Conservation (phyloP, 2,888 invertebrate genomes). For the Trichogramma evanescens region DNA sequence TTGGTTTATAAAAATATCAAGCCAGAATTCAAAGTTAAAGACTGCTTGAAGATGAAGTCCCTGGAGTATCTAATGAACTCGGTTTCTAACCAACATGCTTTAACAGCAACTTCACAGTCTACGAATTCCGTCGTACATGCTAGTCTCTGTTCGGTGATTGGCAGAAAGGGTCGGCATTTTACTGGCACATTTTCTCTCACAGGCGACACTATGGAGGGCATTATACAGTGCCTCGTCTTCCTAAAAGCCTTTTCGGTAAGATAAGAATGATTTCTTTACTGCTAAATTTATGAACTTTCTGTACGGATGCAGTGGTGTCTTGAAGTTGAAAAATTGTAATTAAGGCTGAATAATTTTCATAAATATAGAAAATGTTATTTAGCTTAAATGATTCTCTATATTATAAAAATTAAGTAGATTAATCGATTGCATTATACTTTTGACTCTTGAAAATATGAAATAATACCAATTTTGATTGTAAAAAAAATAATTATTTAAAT, state of each 20-base stretch:
- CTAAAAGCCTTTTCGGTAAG: constrained; percentile 90
- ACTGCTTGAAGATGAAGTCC: constrained; percentile 63
- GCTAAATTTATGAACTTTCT: constrained; percentile 6
- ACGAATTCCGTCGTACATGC: constrained; percentile 62
- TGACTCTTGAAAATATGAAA: too few relatives aligned
- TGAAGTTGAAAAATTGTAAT: background rate
- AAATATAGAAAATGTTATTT: background rate
- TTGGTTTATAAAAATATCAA: background rate
- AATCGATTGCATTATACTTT: too few relatives aligned
- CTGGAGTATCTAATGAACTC: constrained; percentile 73
- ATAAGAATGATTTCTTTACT: constrained; percentile 13
- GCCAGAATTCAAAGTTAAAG: background rate
- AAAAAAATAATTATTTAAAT: background rate
- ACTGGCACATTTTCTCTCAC: constrained; percentile 84
- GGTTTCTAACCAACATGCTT: constrained; percentile 60
- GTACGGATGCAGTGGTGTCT: background rate
- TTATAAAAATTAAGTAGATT: too few relatives aligned
- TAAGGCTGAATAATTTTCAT: background rate
- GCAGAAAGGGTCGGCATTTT: constrained; percentile 73
- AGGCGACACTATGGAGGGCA: constrained; percentile 89
- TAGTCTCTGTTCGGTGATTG: constrained; percentile 54
- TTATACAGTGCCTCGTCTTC: constrained; percentile 87
- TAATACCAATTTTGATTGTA: too few relatives aligned
- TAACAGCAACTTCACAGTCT: constrained; percentile 55
- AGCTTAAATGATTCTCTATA: too few relatives aligned